Evolutionary conservation across 1,140 invertebrate genomes (phyloP).

Genomic region (Lepidostoma basale): DNA sequence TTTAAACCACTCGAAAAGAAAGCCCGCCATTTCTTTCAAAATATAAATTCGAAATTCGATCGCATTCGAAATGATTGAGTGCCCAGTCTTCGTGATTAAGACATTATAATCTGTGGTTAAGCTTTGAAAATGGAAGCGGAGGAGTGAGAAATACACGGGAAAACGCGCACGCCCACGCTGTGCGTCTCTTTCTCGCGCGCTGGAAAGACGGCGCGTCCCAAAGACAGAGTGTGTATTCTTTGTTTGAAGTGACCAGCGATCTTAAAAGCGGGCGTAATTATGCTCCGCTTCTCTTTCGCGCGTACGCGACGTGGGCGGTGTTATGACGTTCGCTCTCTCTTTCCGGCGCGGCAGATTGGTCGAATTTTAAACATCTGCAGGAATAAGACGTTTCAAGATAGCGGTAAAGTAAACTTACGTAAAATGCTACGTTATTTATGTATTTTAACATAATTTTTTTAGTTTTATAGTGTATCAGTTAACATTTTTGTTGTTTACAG

Average conservation of each 20-base stretch:
- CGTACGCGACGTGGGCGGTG: background rate
- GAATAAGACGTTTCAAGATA: too few species aligned
- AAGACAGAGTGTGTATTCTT: background rate
- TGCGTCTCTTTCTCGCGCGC: background rate
- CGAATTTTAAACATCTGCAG: too few species aligned
- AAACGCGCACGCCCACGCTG: background rate
- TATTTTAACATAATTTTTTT: too few species aligned
- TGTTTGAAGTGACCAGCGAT: background rate
- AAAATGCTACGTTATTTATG: too few species aligned
- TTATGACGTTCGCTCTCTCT: constrained; percentile 5
- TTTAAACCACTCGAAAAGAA: too few species aligned
- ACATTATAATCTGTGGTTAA: constrained; percentile 34
- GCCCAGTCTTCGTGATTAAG: constrained; percentile 38
- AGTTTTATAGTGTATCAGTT: too few species aligned
- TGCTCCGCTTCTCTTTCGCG: background rate
- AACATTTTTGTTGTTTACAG: too few species aligned
- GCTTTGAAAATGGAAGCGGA: constrained; percentile 3
- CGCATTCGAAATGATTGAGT: constrained; percentile 26
- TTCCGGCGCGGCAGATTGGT: background rate
- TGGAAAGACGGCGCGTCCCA: background rate
- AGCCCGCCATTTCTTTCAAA: background rate
- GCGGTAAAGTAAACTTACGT: too few species aligned
- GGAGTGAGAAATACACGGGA: background rate
- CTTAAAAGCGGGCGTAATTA: background rate
- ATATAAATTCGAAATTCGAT: constrained; percentile 21